Conservation (phyloP, 2,888 invertebrate species). For the Sympetrum striolatum region DNA sequence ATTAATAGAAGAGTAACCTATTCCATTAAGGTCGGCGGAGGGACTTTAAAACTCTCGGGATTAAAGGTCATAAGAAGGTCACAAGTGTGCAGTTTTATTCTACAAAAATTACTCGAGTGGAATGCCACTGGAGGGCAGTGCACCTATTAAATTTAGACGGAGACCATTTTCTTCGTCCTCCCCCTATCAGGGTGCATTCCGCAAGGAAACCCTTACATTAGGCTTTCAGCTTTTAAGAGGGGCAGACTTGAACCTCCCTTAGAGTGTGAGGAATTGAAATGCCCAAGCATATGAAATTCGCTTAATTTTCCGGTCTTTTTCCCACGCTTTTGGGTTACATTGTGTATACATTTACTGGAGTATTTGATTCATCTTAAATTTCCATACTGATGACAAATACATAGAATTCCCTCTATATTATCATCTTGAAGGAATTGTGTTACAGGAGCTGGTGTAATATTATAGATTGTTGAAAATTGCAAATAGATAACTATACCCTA, state of each 20-base stretch:
- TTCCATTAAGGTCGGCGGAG: background rate
- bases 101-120: background rate
- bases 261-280: background rate
- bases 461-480: too few relatives aligned
- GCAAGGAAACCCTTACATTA: background rate
- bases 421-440: too few relatives aligned
- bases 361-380: background rate
- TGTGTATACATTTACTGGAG: background rate
- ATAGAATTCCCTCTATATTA: background rate
- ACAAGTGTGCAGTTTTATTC: conserved; percentile 1
- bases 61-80: background rate
- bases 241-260: background rate
- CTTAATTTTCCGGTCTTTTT: background rate
- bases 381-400: background rate
- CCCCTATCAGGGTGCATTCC: background rate
- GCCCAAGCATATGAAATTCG: background rate
- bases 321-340: background rate
- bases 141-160: conserved; percentile 34
- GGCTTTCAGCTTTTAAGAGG: background rate
- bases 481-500: too few relatives aligned
- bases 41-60: background rate
- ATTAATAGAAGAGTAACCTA: background rate
- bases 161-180: background rate
- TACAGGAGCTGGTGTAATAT: too few relatives aligned
- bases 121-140: conserved; percentile 11